A percentile compares a stretch with the other conserved stretches of the same genome.
Evolutionary conservation across 2,113 vertebrate species (phyloP).

Genomic region (Thermophis baileyi): DNA sequence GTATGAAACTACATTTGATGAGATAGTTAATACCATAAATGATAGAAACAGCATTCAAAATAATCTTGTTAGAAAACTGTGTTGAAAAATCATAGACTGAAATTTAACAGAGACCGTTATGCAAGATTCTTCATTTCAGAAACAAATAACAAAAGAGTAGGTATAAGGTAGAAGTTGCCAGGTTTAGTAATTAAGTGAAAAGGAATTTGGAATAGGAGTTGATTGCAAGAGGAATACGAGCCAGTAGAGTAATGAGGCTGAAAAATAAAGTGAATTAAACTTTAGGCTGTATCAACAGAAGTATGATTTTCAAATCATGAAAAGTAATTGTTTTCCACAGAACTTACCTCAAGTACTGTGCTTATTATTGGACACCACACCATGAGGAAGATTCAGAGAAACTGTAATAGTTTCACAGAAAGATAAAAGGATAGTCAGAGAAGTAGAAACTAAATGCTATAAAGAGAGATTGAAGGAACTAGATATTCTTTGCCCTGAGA

Average conservation of each 20-base stretch:
- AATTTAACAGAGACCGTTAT: neutral
- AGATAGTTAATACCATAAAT: neutral
- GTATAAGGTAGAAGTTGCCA: neutral
- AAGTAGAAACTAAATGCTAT: neutral
- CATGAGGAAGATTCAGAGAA: neutral
- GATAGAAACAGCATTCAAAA: neutral
- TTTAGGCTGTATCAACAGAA: neutral
- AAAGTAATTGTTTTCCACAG: neutral
- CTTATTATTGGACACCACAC: neutral
- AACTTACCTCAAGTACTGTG: neutral
- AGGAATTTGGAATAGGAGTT: neutral
- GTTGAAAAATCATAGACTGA: neutral
- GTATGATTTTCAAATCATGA: neutral
- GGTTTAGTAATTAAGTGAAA: neutral
- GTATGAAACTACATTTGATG: neutral
- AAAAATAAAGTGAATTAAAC: neutral
- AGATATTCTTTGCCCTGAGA: neutral
- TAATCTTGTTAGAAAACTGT: neutral
- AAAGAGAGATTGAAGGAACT: neutral
- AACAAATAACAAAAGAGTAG: neutral
- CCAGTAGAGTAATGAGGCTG: neutral
- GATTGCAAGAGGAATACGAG: neutral
- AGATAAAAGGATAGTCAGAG: neutral
- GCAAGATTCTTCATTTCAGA: neutral
- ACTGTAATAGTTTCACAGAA: neutral